phyloP scores from a whole-genome alignment of 2,888 invertebrate genomes.

The Therioaphis trifolii region DNA sequence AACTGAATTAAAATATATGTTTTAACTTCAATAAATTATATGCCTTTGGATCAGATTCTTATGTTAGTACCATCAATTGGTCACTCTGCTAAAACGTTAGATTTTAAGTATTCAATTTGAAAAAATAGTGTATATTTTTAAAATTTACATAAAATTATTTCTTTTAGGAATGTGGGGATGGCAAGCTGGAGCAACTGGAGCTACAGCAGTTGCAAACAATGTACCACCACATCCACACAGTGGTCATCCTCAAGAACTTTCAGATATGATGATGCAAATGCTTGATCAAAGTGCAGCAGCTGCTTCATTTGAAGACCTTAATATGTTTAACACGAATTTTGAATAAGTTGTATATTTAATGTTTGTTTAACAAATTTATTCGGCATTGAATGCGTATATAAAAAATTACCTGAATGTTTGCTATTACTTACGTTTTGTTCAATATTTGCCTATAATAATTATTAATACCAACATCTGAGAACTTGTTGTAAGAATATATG shows the following conservation, averaged over 20 bases:
- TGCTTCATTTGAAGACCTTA: constrained; percentile 85
- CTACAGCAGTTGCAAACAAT: constrained; percentile 70
- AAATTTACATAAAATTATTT: constrained; percentile 38
- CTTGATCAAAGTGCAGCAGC: constrained; percentile 85
- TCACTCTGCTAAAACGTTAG: too few species aligned
- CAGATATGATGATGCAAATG: constrained; percentile 92
- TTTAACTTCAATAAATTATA: neutral
- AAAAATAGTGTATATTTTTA: neutral
- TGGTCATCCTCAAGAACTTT: constrained; percentile 77
- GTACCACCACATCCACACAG: constrained; percentile 71
- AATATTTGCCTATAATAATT: constrained; percentile 5
- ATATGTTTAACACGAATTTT: constrained; percentile 88
- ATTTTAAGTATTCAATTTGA: too few species aligned
- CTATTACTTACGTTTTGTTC: constrained; percentile 7
- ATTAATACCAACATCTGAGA: neutral
- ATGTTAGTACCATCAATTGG: too few species aligned
- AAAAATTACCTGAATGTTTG: constrained; percentile 23
- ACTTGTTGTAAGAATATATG: constrained; percentile 4
- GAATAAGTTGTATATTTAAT: constrained; percentile 70
- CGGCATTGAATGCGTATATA: neutral
- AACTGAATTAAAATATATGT: constrained; percentile 17
- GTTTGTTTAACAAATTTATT: neutral
- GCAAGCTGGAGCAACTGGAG: constrained; percentile 72
- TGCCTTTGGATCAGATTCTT: too few species aligned
- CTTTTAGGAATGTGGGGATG: constrained; percentile 82